Percentiles rank a stretch among this genome's conserved stretches.
Evolutionary conservation across 1,140 invertebrate genomes (phyloP).

Genomic region (Tachypleus tridentatus): DNA sequence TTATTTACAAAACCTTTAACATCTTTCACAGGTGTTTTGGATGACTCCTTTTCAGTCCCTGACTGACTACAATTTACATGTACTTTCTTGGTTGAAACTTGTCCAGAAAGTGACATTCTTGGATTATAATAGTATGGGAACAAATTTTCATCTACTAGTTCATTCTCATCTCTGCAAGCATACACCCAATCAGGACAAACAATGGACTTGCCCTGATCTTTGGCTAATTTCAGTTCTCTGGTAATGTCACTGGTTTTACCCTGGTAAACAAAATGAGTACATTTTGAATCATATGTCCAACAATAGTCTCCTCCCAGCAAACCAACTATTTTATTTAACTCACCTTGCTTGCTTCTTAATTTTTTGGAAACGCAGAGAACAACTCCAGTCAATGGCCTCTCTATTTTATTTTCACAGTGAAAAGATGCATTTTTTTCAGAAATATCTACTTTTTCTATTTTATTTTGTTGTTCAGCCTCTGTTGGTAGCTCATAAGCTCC

Average conservation of each 20-base stretch:
- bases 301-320: constrained; percentile 36
- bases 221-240: constrained; percentile 35
- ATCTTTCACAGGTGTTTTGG: too few relatives aligned
- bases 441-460: too few relatives aligned
- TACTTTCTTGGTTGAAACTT: constrained; percentile 15
- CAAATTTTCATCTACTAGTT: constrained; percentile 33
- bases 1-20: too few relatives aligned
- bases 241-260: constrained; percentile 34
- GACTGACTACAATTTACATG: too few relatives aligned
- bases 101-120: constrained; percentile 30
- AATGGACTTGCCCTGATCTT: constrained; percentile 34
- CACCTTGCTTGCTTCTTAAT: constrained; percentile 31
- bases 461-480: background rate
- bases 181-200: constrained; percentile 39
- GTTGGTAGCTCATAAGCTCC: constrained; percentile 5
- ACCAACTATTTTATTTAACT: constrained; percentile 32
- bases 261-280: constrained; percentile 39
- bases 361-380: constrained; percentile 35
- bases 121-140: constrained; percentile 39
- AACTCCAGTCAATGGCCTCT: constrained; percentile 24
- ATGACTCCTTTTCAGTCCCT: too few relatives aligned
- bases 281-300: constrained; percentile 32
- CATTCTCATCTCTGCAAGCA: constrained; percentile 34
- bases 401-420: too few relatives aligned
- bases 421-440: too few relatives aligned